Percentiles rank a stretch among this genome's conserved stretches.
Evolutionary conservation across 2,113 vertebrate species (phyloP).

Genomic region (Pristiophorus japonicus): DNA sequence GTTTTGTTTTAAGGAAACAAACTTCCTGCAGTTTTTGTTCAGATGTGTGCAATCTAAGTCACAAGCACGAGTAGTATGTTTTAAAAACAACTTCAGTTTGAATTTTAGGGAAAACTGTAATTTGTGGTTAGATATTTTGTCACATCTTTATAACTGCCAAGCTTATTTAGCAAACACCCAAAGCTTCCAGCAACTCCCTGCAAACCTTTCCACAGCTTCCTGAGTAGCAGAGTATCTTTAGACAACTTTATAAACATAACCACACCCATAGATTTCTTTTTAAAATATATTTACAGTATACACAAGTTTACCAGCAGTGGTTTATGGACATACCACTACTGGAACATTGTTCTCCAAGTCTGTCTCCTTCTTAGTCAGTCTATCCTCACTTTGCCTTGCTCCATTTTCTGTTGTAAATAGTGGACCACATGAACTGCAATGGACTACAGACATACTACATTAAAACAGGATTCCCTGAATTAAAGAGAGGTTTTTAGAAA

Average conservation of each 20-base stretch:
- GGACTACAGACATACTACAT: not conserved
- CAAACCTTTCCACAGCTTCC: conserved; percentile 15
- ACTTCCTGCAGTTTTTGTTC: conserved; percentile 33
- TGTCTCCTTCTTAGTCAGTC: not conserved
- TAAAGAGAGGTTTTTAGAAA: not conserved
- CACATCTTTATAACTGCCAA: not conserved
- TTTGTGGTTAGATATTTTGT: conserved; percentile 7
- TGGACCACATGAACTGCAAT: not conserved
- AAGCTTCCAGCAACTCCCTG: not conserved
- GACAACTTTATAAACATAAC: not conserved
- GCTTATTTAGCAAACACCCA: not conserved
- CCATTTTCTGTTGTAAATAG: not conserved
- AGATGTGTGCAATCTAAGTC: not conserved
- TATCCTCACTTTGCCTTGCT: not conserved
- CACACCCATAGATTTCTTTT: not conserved
- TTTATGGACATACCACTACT: not conserved
- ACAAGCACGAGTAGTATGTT: not conserved
- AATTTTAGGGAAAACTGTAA: not conserved
- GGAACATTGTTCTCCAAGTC: not conserved
- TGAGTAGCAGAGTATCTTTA: not conserved
- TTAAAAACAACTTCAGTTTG: conserved; percentile 14
- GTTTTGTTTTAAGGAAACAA: conserved; percentile 25
- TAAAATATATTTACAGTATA: conserved; percentile 14
- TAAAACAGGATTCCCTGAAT: not conserved
- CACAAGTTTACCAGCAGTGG: not conserved